These are phyloP conservation scores for Tauraco hartlaubi DNA, from an alignment of 2,797 vertebrate species.

Conservation along the genomic window DNA sequence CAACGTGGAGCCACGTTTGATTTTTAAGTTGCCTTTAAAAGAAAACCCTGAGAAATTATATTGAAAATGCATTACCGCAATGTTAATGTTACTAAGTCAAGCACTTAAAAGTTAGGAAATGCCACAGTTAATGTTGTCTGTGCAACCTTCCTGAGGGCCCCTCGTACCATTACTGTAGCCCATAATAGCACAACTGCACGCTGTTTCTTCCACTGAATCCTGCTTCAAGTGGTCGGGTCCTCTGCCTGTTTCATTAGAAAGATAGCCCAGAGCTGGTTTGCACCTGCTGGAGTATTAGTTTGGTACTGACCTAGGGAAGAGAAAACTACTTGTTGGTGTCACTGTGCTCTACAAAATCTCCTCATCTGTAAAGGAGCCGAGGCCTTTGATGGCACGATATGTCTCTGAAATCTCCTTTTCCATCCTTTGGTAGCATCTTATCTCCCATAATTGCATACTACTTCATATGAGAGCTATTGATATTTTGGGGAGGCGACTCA, in stretches of 20 bases:
- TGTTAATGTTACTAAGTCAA: constrained; percentile 13
- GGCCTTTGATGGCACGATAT: constrained; percentile 9
- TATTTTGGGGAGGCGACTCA: constrained; percentile 29
- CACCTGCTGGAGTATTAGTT: not conserved
- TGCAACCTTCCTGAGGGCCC: not conserved
- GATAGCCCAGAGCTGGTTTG: not conserved
- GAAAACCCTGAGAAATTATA: constrained; percentile 3
- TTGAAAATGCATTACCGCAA: not conserved
- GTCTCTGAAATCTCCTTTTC: constrained; percentile 48
- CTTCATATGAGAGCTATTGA: not conserved
- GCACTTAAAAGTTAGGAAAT: constrained; percentile 37
- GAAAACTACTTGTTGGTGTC: constrained; percentile 2
- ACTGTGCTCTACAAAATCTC: not conserved
- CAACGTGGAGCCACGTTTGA: accelerated
- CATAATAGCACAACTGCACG: constrained; percentile 11
- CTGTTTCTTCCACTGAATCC: constrained; percentile 6
- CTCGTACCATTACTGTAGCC: not conserved
- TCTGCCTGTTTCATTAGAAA: constrained; percentile 4
- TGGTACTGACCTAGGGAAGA: constrained; percentile 18
- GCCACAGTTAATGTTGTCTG: not conserved
- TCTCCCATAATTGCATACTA: constrained; percentile 6
- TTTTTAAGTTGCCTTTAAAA: not conserved
- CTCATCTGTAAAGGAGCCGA: not conserved
- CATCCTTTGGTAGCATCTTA: not conserved
- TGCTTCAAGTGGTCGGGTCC: not conserved